Percentiles rank a stretch among this genome's conserved stretches.
Conservation (phyloP, 2,113 vertebrate genomes). For the Hippocampus abdominalis region DNA sequence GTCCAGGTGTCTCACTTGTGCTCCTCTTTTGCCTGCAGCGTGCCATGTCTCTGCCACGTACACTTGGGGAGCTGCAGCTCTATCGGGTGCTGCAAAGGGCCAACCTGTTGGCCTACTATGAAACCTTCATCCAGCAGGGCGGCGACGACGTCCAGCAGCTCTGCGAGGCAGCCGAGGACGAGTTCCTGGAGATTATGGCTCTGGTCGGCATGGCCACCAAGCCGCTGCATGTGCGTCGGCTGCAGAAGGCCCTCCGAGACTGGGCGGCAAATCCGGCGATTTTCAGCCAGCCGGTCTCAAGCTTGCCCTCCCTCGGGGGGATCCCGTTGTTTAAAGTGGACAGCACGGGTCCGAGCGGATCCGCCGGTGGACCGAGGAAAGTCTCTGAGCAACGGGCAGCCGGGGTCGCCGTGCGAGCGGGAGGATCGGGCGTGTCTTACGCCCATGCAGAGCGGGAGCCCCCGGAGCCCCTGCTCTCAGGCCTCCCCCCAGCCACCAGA, state of each 20-base stretch:
- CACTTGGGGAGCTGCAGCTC: constrained; percentile 94
- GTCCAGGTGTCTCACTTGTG: constrained; percentile 32
- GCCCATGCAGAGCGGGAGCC: constrained; percentile 78
- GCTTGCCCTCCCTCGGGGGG: constrained; percentile 77
- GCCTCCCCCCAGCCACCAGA: constrained; percentile 76
- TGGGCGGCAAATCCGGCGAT: constrained; percentile 93
- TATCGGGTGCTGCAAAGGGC: constrained; percentile 93
- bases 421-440: constrained; percentile 77
- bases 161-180: constrained; percentile 94
- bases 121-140: constrained; percentile 99
- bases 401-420: constrained; percentile 78
- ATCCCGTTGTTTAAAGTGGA: constrained; percentile 91
- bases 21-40: constrained; percentile 41
- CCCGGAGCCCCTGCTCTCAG: constrained; percentile 86
- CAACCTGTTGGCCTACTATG: constrained; percentile 95
- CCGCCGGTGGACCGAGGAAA: constrained; percentile 71
- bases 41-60: constrained; percentile 90
- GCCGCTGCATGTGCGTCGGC: constrained; percentile 91
- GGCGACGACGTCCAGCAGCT: constrained; percentile 97
- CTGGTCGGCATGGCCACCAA: constrained; percentile 98
- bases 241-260: constrained; percentile 93
- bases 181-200: constrained; percentile 98
- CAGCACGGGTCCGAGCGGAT: constrained; percentile 64
- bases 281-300: constrained; percentile 88
- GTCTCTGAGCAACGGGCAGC: constrained; percentile 81